A percentile compares a stretch with the other conserved stretches of the same genome.
Conservation (phyloP, 2,888 invertebrate species). For the Athetis lepigone region DNA sequence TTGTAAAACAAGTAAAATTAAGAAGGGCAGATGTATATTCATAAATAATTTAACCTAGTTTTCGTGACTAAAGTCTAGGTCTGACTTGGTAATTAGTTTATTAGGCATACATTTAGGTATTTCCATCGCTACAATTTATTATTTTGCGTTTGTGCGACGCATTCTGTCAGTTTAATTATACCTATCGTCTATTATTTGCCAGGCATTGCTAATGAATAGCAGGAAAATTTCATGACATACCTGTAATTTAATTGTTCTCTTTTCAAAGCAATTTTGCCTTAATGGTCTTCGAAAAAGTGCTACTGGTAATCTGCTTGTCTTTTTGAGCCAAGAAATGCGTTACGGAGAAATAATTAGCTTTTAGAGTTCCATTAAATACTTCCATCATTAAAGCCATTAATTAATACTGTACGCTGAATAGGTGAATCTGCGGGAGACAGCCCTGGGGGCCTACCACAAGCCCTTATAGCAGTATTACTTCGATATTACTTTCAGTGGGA, state of each 20-base stretch:
- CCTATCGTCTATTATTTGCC: not conserved
- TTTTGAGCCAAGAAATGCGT: not conserved
- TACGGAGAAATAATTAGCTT: no score
- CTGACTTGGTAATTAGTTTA: slow-evolving; percentile 31
- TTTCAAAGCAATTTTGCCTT: not conserved
- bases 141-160: not conserved
- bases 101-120: slow-evolving; percentile 6
- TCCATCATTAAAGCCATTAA: no score
- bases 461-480: no score
- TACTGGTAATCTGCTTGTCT: not conserved
- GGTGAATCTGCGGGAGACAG: no score
- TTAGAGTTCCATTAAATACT: not conserved
- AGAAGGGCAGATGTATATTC: slow-evolving; percentile 1
- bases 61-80: slow-evolving; percentile 31
- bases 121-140: not conserved
- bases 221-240: not conserved
- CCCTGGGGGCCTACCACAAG: no score
- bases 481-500: no score
- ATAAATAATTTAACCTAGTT: slow-evolving; percentile 37
- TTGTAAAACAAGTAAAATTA: no score
- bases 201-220: not conserved
- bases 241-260: not conserved
- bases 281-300: not conserved
- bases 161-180: slow-evolving; percentile 33
- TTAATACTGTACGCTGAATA: no score